A percentile compares a stretch with the other conserved stretches of the same genome.
phyloP scores from a whole-genome alignment of 2,797 vertebrate genomes.

The Hephaestus fuliginosus region DNA sequence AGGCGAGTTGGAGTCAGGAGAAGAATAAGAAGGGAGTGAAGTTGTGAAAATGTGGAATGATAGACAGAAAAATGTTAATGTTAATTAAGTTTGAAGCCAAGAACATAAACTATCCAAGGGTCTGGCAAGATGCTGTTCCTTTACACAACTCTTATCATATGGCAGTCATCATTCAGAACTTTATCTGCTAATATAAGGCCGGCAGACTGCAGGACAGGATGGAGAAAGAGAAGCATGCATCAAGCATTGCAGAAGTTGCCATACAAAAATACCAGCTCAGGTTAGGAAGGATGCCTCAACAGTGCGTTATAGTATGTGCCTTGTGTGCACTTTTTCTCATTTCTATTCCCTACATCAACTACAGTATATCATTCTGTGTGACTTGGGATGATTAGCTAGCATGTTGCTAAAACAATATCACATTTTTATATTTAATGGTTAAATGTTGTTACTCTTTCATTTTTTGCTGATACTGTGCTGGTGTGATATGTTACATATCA shows the following conservation, averaged over 20 bases:
- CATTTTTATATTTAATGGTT: neutral
- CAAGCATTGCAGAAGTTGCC: constrained; percentile 55
- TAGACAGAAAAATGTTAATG: constrained; percentile 42
- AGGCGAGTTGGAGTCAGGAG: neutral
- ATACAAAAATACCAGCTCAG: constrained; percentile 65
- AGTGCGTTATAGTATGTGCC: constrained; percentile 12
- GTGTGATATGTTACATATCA: neutral
- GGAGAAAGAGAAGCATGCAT: constrained; percentile 74
- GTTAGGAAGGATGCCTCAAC: constrained; percentile 36
- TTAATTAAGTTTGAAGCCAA: constrained; percentile 9
- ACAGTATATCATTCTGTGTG: neutral
- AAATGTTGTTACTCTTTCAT: neutral
- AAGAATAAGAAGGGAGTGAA: constrained; percentile 16
- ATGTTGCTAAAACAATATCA: neutral
- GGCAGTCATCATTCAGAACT: constrained; percentile 33
- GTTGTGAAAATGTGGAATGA: constrained; percentile 31
- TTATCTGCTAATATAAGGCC: neutral
- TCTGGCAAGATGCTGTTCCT: constrained; percentile 16
- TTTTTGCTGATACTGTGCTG: neutral
- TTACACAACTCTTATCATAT: neutral
- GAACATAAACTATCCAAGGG: neutral
- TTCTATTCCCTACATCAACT: neutral
- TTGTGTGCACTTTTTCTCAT: neutral
- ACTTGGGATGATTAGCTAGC: neutral
- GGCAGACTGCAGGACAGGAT: constrained; percentile 42